A percentile compares a stretch with the other conserved stretches of the same genome.
Evolutionary conservation across 2,113 vertebrate genomes (phyloP).

Genomic region (Labeo catla): DNA sequence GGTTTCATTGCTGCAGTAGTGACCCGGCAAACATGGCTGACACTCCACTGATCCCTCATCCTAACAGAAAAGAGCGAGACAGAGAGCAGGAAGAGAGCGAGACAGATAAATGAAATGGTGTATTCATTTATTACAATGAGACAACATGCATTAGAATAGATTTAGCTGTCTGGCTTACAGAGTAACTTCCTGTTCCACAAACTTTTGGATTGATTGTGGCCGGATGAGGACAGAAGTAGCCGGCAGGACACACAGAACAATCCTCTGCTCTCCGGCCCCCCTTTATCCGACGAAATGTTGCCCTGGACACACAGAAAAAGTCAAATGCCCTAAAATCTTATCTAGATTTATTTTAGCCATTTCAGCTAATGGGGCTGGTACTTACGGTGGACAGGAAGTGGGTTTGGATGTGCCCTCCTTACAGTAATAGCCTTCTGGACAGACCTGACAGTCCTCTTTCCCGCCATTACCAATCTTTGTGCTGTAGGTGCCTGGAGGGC

Average conservation of each 20-base stretch:
- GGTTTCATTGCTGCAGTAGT: constrained; percentile 82
- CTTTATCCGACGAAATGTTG: constrained; percentile 74
- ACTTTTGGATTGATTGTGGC: constrained; percentile 78
- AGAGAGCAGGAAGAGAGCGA: neutral
- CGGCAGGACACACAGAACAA: constrained; percentile 82
- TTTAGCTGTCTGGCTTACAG: constrained; percentile 74
- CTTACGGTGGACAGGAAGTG: constrained; percentile 82
- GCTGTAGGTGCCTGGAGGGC: constrained; percentile 82
- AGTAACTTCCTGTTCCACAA: constrained; percentile 86
- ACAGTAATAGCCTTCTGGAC: constrained; percentile 85
- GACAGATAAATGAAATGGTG: constrained; percentile 17
- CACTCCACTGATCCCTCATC: constrained; percentile 81
- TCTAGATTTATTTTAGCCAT: neutral
- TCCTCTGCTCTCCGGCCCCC: constrained; percentile 74
- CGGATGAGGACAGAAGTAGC: constrained; percentile 82
- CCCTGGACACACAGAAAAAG: constrained; percentile 69
- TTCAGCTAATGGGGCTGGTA: constrained; percentile 19
- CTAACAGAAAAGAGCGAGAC: constrained; percentile 65
- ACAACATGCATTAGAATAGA: neutral
- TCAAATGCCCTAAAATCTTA: constrained; percentile 12
- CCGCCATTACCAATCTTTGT: constrained; percentile 76
- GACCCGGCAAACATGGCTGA: constrained; percentile 78
- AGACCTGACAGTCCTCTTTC: constrained; percentile 78
- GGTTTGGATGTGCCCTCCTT: constrained; percentile 83
- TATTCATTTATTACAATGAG: neutral